phyloP scores from a whole-genome alignment of 2,888 invertebrate species.

The Tiliacea aurago region DNA sequence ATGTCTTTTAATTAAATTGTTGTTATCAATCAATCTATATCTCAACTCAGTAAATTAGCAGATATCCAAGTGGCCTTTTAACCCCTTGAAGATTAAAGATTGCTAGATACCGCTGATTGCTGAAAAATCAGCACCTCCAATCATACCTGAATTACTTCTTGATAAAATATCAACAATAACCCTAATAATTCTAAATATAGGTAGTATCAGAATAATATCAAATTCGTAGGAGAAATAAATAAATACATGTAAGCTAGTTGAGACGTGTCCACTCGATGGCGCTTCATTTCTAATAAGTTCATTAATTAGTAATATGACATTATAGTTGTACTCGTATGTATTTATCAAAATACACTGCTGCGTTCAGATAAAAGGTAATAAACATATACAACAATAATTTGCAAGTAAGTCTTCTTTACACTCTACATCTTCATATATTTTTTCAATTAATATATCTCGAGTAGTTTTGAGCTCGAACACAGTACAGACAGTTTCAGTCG shows the following conservation, averaged over 20 bases:
- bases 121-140: not conserved
- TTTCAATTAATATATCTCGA: not conserved
- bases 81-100: conserved; percentile 17
- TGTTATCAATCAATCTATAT: not conserved
- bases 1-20: not conserved
- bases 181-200: conserved; percentile 27
- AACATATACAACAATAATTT: conserved; percentile 5
- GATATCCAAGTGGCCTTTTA: conserved; percentile 24
- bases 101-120: conserved; percentile 1
- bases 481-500: not conserved
- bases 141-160: not conserved
- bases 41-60: not conserved
- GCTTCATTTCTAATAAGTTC: conserved; percentile 32
- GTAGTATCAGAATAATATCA: conserved; percentile 52
- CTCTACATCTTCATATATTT: not conserved
- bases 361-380: conserved; percentile 7
- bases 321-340: no score
- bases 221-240: conserved; percentile 45
- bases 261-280: conserved; percentile 27
- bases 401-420: conserved; percentile 4
- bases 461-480: conserved; percentile 5
- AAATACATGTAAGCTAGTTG: conserved; percentile 23
- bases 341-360: conserved; percentile 18
- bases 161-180: conserved; percentile 14
- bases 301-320: conserved; percentile 1